Conservation (phyloP, 2,113 vertebrate genomes). For the Deroptyus accipitrinus region DNA sequence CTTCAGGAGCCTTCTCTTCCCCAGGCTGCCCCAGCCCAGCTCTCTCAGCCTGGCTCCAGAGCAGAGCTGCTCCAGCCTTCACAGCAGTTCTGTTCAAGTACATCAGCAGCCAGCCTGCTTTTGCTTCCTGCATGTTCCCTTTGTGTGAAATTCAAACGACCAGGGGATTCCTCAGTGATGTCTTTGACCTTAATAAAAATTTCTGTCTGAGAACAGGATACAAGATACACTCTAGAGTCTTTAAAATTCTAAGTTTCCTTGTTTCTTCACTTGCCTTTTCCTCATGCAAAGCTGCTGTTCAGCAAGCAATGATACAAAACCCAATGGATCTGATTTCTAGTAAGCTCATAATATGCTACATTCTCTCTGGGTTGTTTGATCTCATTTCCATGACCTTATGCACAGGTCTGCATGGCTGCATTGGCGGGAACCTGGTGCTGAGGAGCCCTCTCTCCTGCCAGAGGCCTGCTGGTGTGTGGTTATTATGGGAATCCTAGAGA, state of each 20-base stretch:
- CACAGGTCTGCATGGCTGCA: rapidly evolving
- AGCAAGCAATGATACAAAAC: background rate
- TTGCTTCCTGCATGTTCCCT: background rate
- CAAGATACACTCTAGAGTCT: background rate
- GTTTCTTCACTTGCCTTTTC: background rate
- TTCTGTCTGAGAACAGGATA: background rate
- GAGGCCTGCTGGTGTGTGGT: background rate
- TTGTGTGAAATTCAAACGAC: background rate
- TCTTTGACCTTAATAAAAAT: background rate
- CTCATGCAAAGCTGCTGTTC: background rate
- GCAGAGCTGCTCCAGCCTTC: background rate
- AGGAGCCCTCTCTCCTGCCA: background rate
- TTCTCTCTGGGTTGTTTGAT: background rate
- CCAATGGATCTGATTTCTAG: background rate
- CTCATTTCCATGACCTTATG: background rate
- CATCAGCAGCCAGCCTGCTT: background rate
- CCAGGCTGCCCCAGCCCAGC: no score
- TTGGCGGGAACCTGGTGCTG: background rate
- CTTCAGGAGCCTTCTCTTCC: background rate
- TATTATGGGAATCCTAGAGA: background rate
- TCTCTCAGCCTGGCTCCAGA: background rate
- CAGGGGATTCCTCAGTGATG: background rate
- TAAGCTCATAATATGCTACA: no score
- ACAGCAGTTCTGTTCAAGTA: background rate
- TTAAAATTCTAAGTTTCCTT: background rate